Evolutionary conservation across 2,113 vertebrate species (phyloP), one percentile per base, ranked within the genome.

Genomic region (Todiramphus saurophagus): DNA sequence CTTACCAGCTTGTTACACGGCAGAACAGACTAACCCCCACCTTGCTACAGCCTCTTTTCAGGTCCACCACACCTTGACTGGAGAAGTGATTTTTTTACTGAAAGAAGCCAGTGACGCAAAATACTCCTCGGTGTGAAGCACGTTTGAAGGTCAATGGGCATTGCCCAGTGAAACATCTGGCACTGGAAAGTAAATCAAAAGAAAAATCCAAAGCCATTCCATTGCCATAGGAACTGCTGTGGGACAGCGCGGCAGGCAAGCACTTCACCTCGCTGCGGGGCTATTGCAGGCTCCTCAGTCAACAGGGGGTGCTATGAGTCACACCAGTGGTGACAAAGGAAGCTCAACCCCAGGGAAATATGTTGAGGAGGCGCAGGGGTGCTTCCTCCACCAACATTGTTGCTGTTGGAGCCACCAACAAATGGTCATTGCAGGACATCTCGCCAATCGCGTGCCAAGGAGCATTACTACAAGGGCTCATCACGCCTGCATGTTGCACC

Each of bases 401-500:
- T 83, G 55, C 44, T 60, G 30, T 44, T 58, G 37, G 62, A 76
- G 48, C 43, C 63, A 73, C 28, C 15, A 3, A 33, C 30, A 70
- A 53, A 4, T 51, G 90, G 70, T 56, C 39, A 46, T 56, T 23
- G 1, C 15, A 19, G 64, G 82, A 51, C 58, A 60, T 14, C 31
- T 74, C 0, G 1, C 21, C 37, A 64, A 28, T 23, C 44, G 48
- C 2, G 1, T 11, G n/a, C 59, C 41, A 43, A 68, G 53, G 28
- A 70, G 62, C 62, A 13, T 33, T 9, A 3, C 37, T 46, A 15
- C 21, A 9, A 94, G 44, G 27, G 16, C 37, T 75, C 8, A 0
- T 10, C 0, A 1, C 7, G 27, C 66, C 69, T 59, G 55, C 35
- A 6, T 13, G 1, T 24, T 2, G 0, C 64, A 67, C 33, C 3